Evolutionary conservation across 2,888 invertebrate species (phyloP).

Genomic region (Tetranychus truncatus): DNA sequence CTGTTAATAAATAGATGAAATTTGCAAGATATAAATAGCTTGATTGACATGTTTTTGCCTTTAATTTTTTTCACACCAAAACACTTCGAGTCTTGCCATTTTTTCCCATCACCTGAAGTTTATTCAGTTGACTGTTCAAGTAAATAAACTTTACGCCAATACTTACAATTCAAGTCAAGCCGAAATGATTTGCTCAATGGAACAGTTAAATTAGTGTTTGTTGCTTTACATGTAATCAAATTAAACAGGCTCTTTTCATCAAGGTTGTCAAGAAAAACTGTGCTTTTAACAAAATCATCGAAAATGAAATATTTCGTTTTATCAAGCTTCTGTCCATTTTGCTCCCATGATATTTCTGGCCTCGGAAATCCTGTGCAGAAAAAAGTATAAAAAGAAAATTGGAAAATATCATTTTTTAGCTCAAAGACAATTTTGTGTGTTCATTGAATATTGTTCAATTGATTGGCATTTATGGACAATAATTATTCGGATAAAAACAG

Average conservation of each 20-base stretch:
- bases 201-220: constrained; percentile 20
- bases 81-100: too few relatives aligned
- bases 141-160: not conserved
- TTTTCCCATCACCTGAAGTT: too few relatives aligned
- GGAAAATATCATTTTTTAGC: too few relatives aligned
- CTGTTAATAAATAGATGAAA: not conserved
- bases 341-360: not conserved
- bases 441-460: too few relatives aligned
- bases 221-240: constrained; percentile 23
- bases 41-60: too few relatives aligned
- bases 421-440: too few relatives aligned
- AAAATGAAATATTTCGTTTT: not conserved
- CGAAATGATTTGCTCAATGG: constrained; percentile 18
- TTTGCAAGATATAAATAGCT: too few relatives aligned
- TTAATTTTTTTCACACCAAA: too few relatives aligned
- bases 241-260: constrained; percentile 21
- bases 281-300: not conserved
- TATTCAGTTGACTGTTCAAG: too few relatives aligned
- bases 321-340: not conserved
- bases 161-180: constrained; percentile 20
- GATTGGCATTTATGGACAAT: too few relatives aligned
- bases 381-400: too few relatives aligned
- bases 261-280: constrained; percentile 18
- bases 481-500: too few relatives aligned
- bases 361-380: not conserved